Evolutionary conservation across 2,888 invertebrate species (phyloP), one percentile per base, ranked within the genome.

Genomic region (Hanleya hanleyi): DNA sequence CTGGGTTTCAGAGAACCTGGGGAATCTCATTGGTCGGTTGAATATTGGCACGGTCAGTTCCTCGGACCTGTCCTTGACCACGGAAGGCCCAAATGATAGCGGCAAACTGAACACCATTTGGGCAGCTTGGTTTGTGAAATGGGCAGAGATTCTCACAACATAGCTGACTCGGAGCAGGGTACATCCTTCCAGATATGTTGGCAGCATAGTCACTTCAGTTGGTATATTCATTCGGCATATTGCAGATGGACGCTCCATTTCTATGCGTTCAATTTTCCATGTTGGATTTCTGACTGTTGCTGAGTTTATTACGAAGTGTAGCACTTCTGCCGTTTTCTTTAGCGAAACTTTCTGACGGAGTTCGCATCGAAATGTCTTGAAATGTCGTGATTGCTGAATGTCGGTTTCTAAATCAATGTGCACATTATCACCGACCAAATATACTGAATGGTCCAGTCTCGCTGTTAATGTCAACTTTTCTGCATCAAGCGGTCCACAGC

Each of bases 351-450:
- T 70, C 64, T 83, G 83, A 32, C 79, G 79, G 29, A 87, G 75
- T 7, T 77, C 74, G 70, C 84, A 84, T 26, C 74, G 74, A n/a
- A 87, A 76, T 22, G 79, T 74, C 75, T 81, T 82, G 29, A 86
- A 80, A 71, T 78, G 78, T 37, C 80, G 76, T n/a, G 81, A 73
- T 26, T 77, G 75, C 1, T 77, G 76, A 12, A 76, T 70, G 7
- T 77, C 61, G 1, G 80, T 77, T 26, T 81, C 77, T 0, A 87
- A 75, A 51, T 80, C 77, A 3, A 88, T 71, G 49, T 77, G 75
- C 51, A 88, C 83, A 66, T 83, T 82, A 62, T 87, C 87, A 1
- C 88, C 87, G 9, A 86, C 84, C 26, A 85, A 75, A 67, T 86
- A 87, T 9, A 86, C 82, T 1, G 83, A 78, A 2, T 84, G 76